Evolutionary conservation across 2,797 vertebrate species (phyloP).

Genomic region (Girardinus metallicus): DNA sequence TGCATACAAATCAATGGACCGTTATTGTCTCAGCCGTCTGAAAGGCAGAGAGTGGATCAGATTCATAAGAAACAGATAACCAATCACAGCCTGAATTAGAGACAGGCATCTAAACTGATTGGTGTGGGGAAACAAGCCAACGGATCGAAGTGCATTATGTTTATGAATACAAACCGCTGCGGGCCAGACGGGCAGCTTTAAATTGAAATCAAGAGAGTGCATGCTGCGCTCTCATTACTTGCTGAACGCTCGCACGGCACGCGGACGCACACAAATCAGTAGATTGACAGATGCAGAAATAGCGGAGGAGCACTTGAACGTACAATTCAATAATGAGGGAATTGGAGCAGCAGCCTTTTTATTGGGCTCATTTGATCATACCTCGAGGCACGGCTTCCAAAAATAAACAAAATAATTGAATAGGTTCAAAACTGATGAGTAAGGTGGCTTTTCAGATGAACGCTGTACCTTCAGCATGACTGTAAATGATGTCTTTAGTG

Average conservation of each 20-base stretch:
- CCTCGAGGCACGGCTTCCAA: constrained; percentile 32
- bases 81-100: constrained; percentile 60
- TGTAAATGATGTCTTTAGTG: constrained; percentile 7
- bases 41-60: constrained; percentile 43
- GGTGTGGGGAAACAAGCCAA: constrained; percentile 51
- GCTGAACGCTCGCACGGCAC: constrained; percentile 7
- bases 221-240: constrained; percentile 47
- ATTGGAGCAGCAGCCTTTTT: constrained; percentile 39
- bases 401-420: constrained; percentile 42
- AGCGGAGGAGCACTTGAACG: constrained; percentile 23
- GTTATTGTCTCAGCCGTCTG: constrained; percentile 46
- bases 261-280: constrained; percentile 19
- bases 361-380: constrained; percentile 46
- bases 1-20: constrained; percentile 50
- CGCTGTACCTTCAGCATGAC: background rate
- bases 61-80: constrained; percentile 70
- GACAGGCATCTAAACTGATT: constrained; percentile 52
- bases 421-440: constrained; percentile 27
- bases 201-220: constrained; percentile 42
- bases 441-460: constrained; percentile 15
- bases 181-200: constrained; percentile 9
- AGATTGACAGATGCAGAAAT: constrained; percentile 27
- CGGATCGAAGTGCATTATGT: constrained; percentile 62
- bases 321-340: constrained; percentile 34
- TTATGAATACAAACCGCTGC: constrained; percentile 58